A percentile compares a stretch with the other conserved stretches of the same genome.
Evolutionary conservation across 2,113 vertebrate genomes (phyloP).

Genomic region (Plestiodon gilberti): DNA sequence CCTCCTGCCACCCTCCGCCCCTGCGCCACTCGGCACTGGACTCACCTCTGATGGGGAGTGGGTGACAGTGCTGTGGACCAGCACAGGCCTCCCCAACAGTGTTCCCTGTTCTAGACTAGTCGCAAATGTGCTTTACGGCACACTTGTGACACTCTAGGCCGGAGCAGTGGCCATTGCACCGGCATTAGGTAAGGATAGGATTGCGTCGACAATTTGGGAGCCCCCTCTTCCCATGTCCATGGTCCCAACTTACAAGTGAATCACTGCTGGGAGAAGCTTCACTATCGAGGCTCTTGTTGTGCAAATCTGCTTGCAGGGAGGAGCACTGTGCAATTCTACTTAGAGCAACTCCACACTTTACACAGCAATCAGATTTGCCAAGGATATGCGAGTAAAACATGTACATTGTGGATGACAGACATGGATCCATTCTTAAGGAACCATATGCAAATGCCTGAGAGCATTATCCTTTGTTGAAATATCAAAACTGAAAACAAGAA

Average conservation of each 20-base stretch:
- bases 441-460: not conserved
- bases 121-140: too few relatives aligned
- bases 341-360: not conserved
- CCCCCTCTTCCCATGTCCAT: not conserved
- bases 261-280: not conserved
- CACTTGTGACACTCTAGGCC: too few relatives aligned
- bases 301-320: not conserved
- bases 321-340: not conserved
- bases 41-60: too few relatives aligned
- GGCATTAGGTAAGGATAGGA: too few relatives aligned
- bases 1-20: too few relatives aligned
- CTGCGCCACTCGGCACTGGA: not conserved
- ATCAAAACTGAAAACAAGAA: not conserved
- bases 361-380: not conserved
- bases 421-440: not conserved
- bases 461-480: not conserved
- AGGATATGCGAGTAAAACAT: not conserved
- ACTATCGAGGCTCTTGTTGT: not conserved
- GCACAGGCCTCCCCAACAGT: not conserved
- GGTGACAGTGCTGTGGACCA: not conserved
- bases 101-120: too few relatives aligned
- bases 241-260: not conserved
- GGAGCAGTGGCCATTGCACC: too few relatives aligned
- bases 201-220: too few relatives aligned
- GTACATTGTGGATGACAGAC: not conserved